Conservation (phyloP, 2,888 invertebrate species). For the Clitarchus hookeri region DNA sequence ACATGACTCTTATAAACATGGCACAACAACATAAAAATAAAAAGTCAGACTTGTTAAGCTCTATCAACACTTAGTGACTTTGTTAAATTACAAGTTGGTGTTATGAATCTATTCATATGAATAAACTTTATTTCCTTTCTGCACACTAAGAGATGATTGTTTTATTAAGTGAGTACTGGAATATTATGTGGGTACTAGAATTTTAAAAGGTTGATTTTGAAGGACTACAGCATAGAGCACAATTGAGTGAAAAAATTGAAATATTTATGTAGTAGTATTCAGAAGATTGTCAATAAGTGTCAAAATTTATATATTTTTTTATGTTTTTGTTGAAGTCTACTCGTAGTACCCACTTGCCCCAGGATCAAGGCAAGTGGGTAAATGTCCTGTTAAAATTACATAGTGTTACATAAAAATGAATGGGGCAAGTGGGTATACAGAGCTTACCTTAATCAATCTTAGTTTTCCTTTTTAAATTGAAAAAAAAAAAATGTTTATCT, state of each 20-base stretch:
- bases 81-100: no score
- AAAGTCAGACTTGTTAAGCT: no score
- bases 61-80: no score
- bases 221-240: neutral
- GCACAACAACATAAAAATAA: no score
- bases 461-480: neutral
- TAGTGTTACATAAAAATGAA: neutral
- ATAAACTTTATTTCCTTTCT: no score
- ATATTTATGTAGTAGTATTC: neutral
- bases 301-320: neutral
- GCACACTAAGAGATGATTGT: no score
- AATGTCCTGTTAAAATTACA: neutral
- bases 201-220: neutral
- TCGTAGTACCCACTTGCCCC: neutral
- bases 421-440: neutral
- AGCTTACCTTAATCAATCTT: neutral
- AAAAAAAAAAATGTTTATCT: neutral
- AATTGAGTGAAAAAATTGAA: neutral
- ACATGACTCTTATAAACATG: no score
- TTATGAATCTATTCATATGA: no score
- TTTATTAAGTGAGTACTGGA: no score
- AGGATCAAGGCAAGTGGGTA: neutral
- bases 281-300: neutral
- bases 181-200: conserved; percentile 19
- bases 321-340: neutral